Evolutionary conservation across 2,113 vertebrate genomes (phyloP).

Genomic region (Lepisosteus osseus): DNA sequence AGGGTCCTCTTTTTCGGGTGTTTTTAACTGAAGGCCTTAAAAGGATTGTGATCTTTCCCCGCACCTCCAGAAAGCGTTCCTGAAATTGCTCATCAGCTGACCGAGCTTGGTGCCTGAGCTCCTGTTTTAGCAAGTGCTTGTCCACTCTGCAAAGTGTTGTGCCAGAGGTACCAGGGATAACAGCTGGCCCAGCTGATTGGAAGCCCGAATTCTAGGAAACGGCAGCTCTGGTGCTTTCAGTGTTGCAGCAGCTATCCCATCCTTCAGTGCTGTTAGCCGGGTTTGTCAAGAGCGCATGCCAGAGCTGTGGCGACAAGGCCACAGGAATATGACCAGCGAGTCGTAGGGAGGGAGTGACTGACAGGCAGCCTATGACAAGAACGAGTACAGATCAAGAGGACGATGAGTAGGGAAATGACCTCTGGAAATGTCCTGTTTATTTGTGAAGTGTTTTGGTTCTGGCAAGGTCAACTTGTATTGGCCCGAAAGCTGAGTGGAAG

Average conservation of each 20-base stretch:
- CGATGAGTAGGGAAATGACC: too few relatives aligned
- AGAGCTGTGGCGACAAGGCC: too few relatives aligned
- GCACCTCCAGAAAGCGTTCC: not conserved
- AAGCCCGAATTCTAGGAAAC: constrained; percentile 8
- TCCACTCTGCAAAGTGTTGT: constrained; percentile 13
- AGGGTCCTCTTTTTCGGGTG: not conserved
- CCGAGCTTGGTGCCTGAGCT: not conserved
- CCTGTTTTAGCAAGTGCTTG: not conserved
- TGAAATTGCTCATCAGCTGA: not conserved
- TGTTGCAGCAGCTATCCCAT: not conserved
- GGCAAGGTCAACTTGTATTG: too few relatives aligned
- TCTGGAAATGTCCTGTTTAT: too few relatives aligned
- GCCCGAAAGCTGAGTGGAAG: too few relatives aligned
- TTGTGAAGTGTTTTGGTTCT: too few relatives aligned
- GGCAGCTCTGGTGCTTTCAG: not conserved
- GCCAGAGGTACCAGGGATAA: not conserved
- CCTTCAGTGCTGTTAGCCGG: constrained; percentile 1
- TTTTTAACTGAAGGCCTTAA: not conserved
- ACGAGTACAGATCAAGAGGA: too few relatives aligned
- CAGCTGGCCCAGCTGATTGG: not conserved
- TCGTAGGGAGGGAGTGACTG: not conserved
- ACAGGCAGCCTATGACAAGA: too few relatives aligned
- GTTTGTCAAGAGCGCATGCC: too few relatives aligned
- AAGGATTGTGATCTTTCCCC: not conserved
- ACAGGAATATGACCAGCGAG: not conserved